Evolutionary conservation across 2,888 invertebrate genomes (phyloP), one percentile per base, ranked within the genome.

Genomic region (Noctua janthe): DNA sequence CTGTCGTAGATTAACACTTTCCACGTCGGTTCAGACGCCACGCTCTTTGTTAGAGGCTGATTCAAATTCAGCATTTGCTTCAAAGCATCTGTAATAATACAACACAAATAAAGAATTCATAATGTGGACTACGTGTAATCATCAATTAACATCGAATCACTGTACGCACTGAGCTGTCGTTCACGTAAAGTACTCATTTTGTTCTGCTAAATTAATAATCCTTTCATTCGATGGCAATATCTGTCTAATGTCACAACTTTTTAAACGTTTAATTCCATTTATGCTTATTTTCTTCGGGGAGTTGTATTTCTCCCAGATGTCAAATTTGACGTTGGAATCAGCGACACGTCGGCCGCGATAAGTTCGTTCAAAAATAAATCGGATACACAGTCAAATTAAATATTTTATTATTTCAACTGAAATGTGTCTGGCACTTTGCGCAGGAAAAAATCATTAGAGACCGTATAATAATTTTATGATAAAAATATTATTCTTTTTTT

Each of bases 41-140:
- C 97, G 81, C 98, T 97, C 94, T 98, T 99, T 5, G 98, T 98
- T 84, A 98, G 97, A 59, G 98, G 98, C 90, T 98, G 98, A 95
- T 99, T 99, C 80, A 99, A 97, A 97, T 99, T 99, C 82, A 99
- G 97, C 99, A 99, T 99, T 97, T 99, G 99, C 97, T 98, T 99
- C 87, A 99, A 97, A 88, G 99, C 99, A 97, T 98, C 99, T 99
- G 96, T 82, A 97, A 97, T 89, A 80, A 80, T 74, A 77, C 69
- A 87, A 86, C 86, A 82, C 83, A 83, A 86, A 87, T 75, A 83
- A 85, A 78, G 71, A 74, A 84, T 78, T 75, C 76, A 70, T 77
- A 59, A 47, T 56, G 59, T 62, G 56, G 56, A 83, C 80, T 81
- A 90, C 84, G 84, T 87, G 89, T 89, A 85, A 86, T 74, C 56